Evolutionary conservation across 2,797 vertebrate genomes (phyloP).

Genomic region (Phaenicophaeus curvirostris): DNA sequence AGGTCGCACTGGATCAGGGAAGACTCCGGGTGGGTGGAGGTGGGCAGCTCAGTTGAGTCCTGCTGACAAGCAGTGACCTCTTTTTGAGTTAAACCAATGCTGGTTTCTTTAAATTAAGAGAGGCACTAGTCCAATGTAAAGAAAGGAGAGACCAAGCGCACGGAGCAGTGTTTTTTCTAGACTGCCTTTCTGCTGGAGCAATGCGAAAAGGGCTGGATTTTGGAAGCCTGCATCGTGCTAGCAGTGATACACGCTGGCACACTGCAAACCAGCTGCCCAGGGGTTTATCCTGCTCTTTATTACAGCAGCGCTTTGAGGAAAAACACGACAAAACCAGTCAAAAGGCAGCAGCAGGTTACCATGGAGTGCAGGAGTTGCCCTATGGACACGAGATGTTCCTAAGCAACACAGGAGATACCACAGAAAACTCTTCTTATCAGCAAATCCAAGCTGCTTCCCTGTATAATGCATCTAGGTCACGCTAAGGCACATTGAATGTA

Average conservation of each 20-base stretch:
- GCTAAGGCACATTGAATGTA: background rate
- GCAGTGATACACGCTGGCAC: background rate
- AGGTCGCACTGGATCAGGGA: background rate
- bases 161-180: constrained; percentile 15
- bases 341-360: background rate
- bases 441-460: constrained; percentile 31
- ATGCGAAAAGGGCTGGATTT: background rate
- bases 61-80: background rate
- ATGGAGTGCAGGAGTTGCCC: background rate
- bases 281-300: background rate
- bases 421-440: constrained; percentile 25
- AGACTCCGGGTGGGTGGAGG: background rate
- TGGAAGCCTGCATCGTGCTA: background rate
- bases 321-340: background rate
- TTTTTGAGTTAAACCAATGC: constrained; percentile 46
- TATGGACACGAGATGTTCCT: background rate
- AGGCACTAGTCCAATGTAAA: constrained; percentile 66
- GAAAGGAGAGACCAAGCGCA: constrained; percentile 28
- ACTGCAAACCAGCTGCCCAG: background rate
- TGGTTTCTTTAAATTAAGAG: constrained; percentile 60
- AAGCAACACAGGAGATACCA: constrained; percentile 31
- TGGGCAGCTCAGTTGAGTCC: background rate
- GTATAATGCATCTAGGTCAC: constrained; percentile 25
- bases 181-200: background rate
- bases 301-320: fast-evolving